phyloP scores from a whole-genome alignment of 2,113 vertebrate species.

The Rhabdornis inornatus region DNA sequence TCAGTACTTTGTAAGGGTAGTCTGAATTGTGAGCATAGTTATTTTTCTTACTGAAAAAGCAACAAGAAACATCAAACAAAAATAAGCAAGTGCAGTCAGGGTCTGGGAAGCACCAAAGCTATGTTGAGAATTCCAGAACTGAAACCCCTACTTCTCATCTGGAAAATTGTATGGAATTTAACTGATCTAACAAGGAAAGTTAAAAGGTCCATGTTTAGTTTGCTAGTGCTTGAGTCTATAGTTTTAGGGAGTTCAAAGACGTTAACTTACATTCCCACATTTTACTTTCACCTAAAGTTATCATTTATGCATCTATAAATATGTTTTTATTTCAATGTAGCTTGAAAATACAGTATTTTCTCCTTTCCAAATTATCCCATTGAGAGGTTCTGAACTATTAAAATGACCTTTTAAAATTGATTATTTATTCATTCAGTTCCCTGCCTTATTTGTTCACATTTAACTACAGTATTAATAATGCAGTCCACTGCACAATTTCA shows the following conservation, averaged over 20 bases:
- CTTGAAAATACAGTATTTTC: neutral
- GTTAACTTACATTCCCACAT: neutral
- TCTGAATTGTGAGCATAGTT: neutral
- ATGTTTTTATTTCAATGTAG: neutral
- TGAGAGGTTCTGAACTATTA: neutral
- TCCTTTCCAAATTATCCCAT: constrained; percentile 7
- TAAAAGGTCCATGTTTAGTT: neutral
- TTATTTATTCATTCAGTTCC: constrained; percentile 50
- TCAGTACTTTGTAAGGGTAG: neutral
- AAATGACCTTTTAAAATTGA: constrained; percentile 30
- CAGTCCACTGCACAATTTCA: constrained; percentile 1
- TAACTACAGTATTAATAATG: constrained; percentile 46
- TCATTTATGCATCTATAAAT: neutral
- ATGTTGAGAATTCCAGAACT: neutral
- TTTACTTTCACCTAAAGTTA: neutral
- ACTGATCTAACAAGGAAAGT: neutral
- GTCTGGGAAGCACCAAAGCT: neutral
- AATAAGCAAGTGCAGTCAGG: neutral
- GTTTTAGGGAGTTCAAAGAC: neutral
- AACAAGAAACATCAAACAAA: neutral
- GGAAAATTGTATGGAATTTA: neutral
- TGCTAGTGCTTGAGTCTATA: neutral
- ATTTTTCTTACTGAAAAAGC: neutral
- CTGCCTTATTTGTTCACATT: constrained; percentile 52
- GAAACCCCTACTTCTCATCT: neutral